phyloP scores from a whole-genome alignment of 2,113 vertebrate genomes.

The Promerops cafer region DNA sequence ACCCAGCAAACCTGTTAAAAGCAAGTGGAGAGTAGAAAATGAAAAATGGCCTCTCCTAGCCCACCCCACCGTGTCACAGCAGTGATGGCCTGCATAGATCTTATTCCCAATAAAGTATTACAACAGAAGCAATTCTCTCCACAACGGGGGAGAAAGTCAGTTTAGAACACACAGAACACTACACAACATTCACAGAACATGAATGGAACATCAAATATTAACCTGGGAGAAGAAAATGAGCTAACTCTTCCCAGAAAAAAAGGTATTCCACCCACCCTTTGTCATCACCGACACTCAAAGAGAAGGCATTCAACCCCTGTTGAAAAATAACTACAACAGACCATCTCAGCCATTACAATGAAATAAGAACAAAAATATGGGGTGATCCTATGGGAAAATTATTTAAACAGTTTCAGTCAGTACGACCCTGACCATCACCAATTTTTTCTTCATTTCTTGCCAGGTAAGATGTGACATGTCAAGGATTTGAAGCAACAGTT shows the following conservation, averaged over 20 bases:
- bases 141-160: neutral
- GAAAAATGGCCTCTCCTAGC: neutral
- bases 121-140: neutral
- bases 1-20: neutral
- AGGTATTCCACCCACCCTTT: neutral
- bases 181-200: neutral
- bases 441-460: neutral
- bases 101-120: neutral
- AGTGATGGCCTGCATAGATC: neutral
- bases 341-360: neutral
- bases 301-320: neutral
- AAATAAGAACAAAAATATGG: neutral
- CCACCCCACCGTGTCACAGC: neutral
- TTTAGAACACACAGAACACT: neutral
- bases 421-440: too few relatives aligned
- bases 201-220: neutral
- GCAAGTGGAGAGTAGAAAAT: neutral
- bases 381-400: neutral
- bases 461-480: neutral
- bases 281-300: neutral
- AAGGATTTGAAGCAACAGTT: neutral
- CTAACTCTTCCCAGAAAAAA: neutral
- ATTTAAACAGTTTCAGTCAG: neutral
- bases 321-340: neutral
- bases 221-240: neutral